Conservation (phyloP, 2,888 invertebrate species). For the Vesta saturnalis region DNA sequence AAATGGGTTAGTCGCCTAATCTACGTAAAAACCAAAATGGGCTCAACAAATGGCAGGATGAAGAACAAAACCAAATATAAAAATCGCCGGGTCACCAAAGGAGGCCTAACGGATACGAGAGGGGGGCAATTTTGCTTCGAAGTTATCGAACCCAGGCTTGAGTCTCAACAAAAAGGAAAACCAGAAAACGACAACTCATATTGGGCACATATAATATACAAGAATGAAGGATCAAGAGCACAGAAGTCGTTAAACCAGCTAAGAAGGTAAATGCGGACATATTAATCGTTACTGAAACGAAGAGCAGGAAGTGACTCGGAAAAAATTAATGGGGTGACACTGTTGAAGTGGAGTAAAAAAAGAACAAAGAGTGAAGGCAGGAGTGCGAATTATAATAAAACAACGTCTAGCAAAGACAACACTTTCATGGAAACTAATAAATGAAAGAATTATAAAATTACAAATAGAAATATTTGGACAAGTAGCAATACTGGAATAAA, state of each 20-base stretch:
- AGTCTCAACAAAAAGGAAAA: not conserved
- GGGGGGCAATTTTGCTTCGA: too few relatives aligned
- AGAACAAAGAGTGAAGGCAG: not conserved
- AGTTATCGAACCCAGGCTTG: not conserved
- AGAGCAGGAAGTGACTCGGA: not conserved
- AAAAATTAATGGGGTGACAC: not conserved
- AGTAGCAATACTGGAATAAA: not conserved
- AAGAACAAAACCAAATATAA: not conserved
- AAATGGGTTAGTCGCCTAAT: not conserved
- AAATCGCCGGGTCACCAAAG: not conserved
- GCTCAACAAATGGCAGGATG: not conserved
- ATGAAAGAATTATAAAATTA: not conserved
- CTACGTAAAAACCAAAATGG: not conserved
- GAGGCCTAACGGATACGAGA: not conserved
- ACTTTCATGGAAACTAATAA: not conserved
- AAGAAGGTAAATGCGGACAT: not conserved
- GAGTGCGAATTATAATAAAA: not conserved
- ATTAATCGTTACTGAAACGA: not conserved
- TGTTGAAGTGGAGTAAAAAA: too few relatives aligned
- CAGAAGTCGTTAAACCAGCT: not conserved
- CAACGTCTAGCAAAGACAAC: not conserved
- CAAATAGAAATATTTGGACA: not conserved
- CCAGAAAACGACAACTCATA: not conserved
- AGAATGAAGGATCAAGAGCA: not conserved
- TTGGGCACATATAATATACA: not conserved